These are phyloP conservation scores for Drosophila eugracilis DNA, from an alignment of 1,140 invertebrate species.

Conservation along the genomic window DNA sequence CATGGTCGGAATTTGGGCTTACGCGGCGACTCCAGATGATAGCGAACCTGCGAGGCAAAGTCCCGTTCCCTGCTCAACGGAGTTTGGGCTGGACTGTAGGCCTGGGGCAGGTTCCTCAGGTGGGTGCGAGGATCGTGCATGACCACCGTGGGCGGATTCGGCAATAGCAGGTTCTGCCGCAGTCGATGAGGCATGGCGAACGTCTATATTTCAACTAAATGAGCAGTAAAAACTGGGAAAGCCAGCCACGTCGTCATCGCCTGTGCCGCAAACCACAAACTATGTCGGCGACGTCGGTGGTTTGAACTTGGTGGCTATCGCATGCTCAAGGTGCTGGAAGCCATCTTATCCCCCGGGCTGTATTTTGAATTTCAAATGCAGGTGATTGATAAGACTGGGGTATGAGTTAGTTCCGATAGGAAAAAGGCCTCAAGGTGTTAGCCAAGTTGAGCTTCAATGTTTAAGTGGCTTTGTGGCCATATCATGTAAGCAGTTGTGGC, in stretches of 20 bases:
- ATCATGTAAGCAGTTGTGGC: constrained; percentile 1
- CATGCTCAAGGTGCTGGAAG: constrained; percentile 47
- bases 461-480: not conserved
- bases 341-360: constrained; percentile 12
- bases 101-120: constrained; percentile 56
- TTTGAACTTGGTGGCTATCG: constrained; percentile 68
- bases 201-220: constrained; percentile 52
- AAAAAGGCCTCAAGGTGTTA: constrained; percentile 14
- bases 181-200: constrained; percentile 61
- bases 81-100: constrained; percentile 68
- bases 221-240: constrained; percentile 6
- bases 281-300: constrained; percentile 22
- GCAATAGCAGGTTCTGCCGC: constrained; percentile 62
- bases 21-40: constrained; percentile 57
- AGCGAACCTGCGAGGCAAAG: constrained; percentile 67
- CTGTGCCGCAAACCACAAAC: constrained; percentile 54
- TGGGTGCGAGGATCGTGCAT: constrained; percentile 70
- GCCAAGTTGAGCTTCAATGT: not conserved
- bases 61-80: constrained; percentile 65
- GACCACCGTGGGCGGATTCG: constrained; percentile 49
- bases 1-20: constrained; percentile 68
- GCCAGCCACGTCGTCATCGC: constrained; percentile 35
- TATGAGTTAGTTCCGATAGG: constrained; percentile 29
- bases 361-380: constrained; percentile 43
- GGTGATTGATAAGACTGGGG: constrained; percentile 33